Percentiles rank a stretch among this genome's conserved stretches.
Evolutionary conservation across 2,113 vertebrate species (phyloP).

Genomic region (Hemichromis elongatus): DNA sequence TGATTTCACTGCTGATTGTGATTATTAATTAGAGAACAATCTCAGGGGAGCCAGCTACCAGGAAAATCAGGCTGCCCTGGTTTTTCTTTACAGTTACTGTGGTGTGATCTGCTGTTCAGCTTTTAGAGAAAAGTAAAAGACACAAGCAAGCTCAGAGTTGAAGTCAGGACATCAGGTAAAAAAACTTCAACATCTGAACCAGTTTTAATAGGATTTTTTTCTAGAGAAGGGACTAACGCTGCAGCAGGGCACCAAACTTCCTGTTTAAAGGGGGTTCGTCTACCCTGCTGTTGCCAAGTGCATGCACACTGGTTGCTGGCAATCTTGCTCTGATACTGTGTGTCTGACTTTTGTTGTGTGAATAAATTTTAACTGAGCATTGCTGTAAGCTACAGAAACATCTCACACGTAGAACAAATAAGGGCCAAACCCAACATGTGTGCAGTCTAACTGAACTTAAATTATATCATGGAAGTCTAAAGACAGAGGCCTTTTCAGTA

Average conservation of each 20-base stretch:
- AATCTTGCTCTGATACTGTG: background rate
- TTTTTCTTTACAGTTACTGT: background rate
- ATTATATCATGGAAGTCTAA: background rate
- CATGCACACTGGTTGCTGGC: background rate
- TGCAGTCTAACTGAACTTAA: background rate
- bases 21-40: background rate
- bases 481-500: accelerated
- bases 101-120: background rate
- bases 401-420: background rate
- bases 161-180: background rate
- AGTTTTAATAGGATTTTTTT: background rate
- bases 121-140: background rate
- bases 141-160: background rate
- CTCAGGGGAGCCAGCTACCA: background rate
- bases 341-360: background rate
- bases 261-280: background rate
- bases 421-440: background rate
- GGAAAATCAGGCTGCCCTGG: background rate
- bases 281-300: background rate
- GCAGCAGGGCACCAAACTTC: background rate
- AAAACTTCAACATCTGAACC: background rate
- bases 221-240: background rate
- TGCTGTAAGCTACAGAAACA: background rate
- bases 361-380: accelerated
- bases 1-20: background rate